Percentiles rank a stretch among this genome's conserved stretches.
Conservation (phyloP, 2,888 invertebrate species). For the Rhamnusium bicolor region DNA sequence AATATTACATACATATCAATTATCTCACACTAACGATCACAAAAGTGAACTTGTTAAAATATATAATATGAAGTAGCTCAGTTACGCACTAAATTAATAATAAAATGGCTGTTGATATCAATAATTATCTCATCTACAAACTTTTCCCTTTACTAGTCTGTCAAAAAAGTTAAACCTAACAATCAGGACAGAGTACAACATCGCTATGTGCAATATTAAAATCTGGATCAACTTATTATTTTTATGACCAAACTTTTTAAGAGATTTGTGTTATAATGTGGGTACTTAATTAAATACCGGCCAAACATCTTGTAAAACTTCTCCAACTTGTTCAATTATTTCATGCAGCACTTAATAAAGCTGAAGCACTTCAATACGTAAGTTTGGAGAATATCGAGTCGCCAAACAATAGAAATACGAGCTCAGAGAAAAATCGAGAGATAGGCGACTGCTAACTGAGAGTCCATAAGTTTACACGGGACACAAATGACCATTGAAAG, state of each 20-base stretch:
- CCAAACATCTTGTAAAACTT: slow-evolving; percentile 52
- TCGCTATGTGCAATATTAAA: background rate
- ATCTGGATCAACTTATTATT: background rate
- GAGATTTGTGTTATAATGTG: slow-evolving; percentile 38
- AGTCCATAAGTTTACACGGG: slow-evolving; percentile 3
- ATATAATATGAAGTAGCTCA: too few species aligned
- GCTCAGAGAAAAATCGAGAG: slow-evolving; percentile 3
- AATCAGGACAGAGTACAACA: too few species aligned
- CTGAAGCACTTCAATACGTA: slow-evolving; percentile 42
- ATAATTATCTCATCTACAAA: too few species aligned
- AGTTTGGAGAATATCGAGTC: slow-evolving; percentile 36
- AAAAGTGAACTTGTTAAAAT: too few species aligned
- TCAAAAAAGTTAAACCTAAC: too few species aligned
- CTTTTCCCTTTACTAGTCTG: too few species aligned
- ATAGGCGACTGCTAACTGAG: slow-evolving; percentile 7
- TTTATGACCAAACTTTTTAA: background rate
- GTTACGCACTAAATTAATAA: too few species aligned
- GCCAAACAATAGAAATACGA: background rate
- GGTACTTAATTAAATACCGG: slow-evolving; percentile 54
- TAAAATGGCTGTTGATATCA: too few species aligned
- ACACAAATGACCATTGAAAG: slow-evolving; percentile 21
- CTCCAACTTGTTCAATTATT: slow-evolving; percentile 53
- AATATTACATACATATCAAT: too few species aligned
- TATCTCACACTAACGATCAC: too few species aligned
- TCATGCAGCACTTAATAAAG: slow-evolving; percentile 52